Evolutionary conservation across 2,113 vertebrate species (phyloP).

Genomic region (Austrofundulus limnaeus): DNA sequence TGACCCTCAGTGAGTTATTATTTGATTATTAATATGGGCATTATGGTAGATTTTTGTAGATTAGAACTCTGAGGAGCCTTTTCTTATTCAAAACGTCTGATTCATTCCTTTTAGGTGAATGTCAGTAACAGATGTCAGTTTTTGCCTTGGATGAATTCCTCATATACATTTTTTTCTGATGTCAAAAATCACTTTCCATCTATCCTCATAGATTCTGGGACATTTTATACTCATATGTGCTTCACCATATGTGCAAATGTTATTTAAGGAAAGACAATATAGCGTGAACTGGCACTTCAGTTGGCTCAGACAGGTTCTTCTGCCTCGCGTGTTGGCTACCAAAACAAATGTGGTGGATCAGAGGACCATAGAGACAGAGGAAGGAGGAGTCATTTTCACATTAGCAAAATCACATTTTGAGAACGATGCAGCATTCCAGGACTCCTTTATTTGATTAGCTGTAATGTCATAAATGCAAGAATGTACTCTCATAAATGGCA

Average conservation of each 20-base stretch:
- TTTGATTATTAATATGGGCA: too few species aligned
- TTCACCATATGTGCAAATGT: slow-evolving; percentile 43
- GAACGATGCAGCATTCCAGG: slow-evolving; percentile 74
- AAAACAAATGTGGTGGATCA: slow-evolving; percentile 11
- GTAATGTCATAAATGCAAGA: slow-evolving; percentile 82
- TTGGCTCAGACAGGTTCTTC: slow-evolving; percentile 15
- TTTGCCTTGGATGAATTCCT: slow-evolving; percentile 46
- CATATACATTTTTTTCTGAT: slow-evolving; percentile 44
- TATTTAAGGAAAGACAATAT: slow-evolving; percentile 30
- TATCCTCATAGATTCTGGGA: slow-evolving; percentile 20
- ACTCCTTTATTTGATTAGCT: slow-evolving; percentile 77
- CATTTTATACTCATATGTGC: slow-evolving; percentile 50
- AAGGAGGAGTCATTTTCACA: slow-evolving; percentile 62
- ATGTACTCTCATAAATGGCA: slow-evolving; percentile 78
- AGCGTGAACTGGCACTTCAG: slow-evolving; percentile 18
- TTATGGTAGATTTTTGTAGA: too few species aligned
- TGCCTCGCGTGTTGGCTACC: not conserved
- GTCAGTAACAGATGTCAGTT: slow-evolving; percentile 14
- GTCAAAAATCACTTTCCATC: slow-evolving; percentile 17
- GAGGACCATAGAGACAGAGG: slow-evolving; percentile 17
- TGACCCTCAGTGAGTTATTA: too few species aligned
- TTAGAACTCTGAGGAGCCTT: too few species aligned
- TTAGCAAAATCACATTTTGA: slow-evolving; percentile 78
- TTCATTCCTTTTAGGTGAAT: not conserved
- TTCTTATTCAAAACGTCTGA: not conserved